Base-by-base conservation (phyloP, 2,797 vertebrate genomes). In the Lophius americanus region DNA sequence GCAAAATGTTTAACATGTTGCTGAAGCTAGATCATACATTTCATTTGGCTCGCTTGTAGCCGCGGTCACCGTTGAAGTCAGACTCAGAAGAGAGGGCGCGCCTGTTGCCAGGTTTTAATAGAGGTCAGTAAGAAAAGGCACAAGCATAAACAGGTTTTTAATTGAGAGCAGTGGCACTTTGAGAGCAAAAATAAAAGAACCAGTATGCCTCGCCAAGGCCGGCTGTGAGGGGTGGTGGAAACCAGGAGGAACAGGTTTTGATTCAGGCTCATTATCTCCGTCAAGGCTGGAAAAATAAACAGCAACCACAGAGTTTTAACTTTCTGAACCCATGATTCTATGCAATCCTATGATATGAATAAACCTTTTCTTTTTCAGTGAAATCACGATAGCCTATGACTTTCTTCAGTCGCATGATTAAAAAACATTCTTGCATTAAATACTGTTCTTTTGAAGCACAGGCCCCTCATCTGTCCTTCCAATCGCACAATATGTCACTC, bases 61-160 rank as follows among this genome's bases (percentile, higher is more conserved):
- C 55, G 23, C 23, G 44, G 65, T 64, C 63, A 35, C 56, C 63
- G 7, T 58, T 67, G 72, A 52, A 68, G 74, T 47, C 60, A 14
- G 39, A 51, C 68, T 71, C 68, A 75, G 80, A 59, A 76, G 76
- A 33, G 39, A 70, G 66, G 73, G 67, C 59, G 74, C 41, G 55
- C 41, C 69, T 3, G 5, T 44, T 82, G 88, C 88, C 84, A 86
- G 85, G 75, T 74, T 83, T 82, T 88, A 88, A 88, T 82, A 50
- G 86, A 84, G 83, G 83, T 88, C 78, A 60, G 50, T n/a, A 57
- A 59, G 33, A 76, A 75, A 82, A 83, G 79, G 82, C 86, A 86
- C 71, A 82, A 64, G 56, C 38, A 64, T 71, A 56, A 79, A 79
- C 64, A 56, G 14, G 73, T 66, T 78, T 69, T 82, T 73, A 66